A percentile compares a stretch with the other conserved stretches of the same genome.
phyloP scores from a whole-genome alignment of 2,797 vertebrate species.

The Lagorchestes hirsutus region DNA sequence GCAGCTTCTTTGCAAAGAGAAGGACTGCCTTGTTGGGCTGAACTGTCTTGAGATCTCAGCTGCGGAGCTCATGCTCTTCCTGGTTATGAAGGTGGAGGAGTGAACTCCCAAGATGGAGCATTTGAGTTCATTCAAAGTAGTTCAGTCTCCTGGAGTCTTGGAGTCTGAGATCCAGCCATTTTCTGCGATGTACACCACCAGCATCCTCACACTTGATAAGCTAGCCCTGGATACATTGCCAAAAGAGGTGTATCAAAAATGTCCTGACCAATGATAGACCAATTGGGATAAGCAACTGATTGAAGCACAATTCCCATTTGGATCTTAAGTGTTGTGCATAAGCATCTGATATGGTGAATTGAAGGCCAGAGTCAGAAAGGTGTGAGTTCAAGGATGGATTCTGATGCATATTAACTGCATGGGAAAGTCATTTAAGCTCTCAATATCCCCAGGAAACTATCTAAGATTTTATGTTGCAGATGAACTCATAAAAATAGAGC shows the following conservation, averaged over 20 bases:
- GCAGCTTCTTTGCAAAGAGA: not conserved
- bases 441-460: not conserved
- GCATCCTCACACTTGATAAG: not conserved
- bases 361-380: not conserved
- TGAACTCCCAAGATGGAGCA: not conserved
- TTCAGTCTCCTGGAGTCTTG: not conserved
- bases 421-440: not conserved
- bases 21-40: not conserved
- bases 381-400: not conserved
- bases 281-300: not conserved
- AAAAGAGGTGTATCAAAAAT: not conserved
- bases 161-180: not conserved
- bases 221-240: not conserved
- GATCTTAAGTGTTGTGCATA: not conserved
- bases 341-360: not conserved
- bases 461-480: not conserved
- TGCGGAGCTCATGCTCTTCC: not conserved
- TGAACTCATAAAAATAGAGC: not conserved
- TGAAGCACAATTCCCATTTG: not conserved
- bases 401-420: not conserved
- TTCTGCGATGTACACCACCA: not conserved
- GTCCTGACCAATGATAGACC: not conserved
- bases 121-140: not conserved
- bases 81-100: not conserved
- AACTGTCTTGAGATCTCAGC: not conserved